Evolutionary conservation across 2,888 invertebrate species (phyloP).

Genomic region (Ligdia adustata): DNA sequence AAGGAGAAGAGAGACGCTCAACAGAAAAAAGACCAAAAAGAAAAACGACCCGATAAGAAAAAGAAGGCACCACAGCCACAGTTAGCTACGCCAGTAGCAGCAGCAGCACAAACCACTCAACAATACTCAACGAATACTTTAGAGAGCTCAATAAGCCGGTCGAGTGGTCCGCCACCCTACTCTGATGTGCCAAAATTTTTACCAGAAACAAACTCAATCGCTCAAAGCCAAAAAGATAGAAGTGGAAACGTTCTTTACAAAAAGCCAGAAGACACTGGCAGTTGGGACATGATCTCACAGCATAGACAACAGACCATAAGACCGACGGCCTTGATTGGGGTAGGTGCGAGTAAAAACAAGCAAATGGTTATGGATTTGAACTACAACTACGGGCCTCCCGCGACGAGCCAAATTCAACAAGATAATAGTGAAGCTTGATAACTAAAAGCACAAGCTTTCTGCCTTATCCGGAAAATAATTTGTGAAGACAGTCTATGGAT

Average conservation of each 20-base stretch:
- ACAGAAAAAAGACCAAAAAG: conserved; percentile 36
- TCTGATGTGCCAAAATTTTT: conserved; percentile 39
- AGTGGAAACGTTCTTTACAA: conserved; percentile 61
- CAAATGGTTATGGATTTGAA: conserved; percentile 64
- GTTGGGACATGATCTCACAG: conserved; percentile 81
- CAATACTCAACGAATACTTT: conserved; percentile 62
- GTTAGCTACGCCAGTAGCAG: conserved; percentile 23
- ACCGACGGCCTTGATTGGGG: conserved; percentile 36
- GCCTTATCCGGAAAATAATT: too few species aligned
- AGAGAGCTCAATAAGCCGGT: conserved; percentile 71
- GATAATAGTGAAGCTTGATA: conserved; percentile 62
- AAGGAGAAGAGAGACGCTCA: conserved; percentile 44
- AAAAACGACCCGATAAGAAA: background rate
- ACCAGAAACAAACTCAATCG: conserved; percentile 10
- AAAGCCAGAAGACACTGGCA: conserved; percentile 59
- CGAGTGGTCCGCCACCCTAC: conserved; percentile 72
- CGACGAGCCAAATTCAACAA: conserved; percentile 31
- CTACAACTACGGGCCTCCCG: conserved; percentile 45
- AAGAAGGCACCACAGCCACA: conserved; percentile 36
- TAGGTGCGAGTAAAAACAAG: conserved; percentile 36
- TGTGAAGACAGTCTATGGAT: too few species aligned
- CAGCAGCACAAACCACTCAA: conserved; percentile 26
- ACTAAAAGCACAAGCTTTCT: too few species aligned
- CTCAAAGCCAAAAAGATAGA: conserved; percentile 46
- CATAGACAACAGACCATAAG: conserved; percentile 73